Base-by-base conservation (phyloP, 2,113 vertebrate species). In the Agapornis roseicollis region DNA sequence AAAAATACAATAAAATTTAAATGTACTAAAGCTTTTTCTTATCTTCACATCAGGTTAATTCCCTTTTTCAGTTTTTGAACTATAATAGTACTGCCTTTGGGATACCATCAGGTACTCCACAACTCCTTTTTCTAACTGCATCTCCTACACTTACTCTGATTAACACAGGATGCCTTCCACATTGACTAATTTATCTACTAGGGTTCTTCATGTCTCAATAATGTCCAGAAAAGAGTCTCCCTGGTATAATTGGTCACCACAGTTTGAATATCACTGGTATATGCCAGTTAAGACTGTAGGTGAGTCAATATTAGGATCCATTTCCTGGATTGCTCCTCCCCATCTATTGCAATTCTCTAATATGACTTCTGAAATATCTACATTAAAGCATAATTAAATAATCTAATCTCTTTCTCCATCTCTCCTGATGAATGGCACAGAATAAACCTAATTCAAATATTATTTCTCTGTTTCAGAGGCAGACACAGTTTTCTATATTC, bases 371-470 rank as follows among this genome's bases (percentile, higher is more conserved):
- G 77, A 89, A 82, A 81, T 88, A 94, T 35, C 35, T 90, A 64
- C n/a, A 79, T 77, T 81, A 93, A 89, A 95, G 28, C 22, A 89
- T 22, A 89, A 76, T 85, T 87, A 79, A 87, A 95, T 80, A 89
- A 94, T 90, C 70, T 69, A 90, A 94, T 95, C 0, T 88, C 61
- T 84, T 86, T 84, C 55, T 94, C 64, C 24, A 56, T 93, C 61
- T 96, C 25, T 90, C 22, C 44, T 84, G 31, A n/a, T 13, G n/a
- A 93, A 91, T 61, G 53, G 42, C 44, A 86, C 49, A 78, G n/a
- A 89, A 93, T 77, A 91, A 96, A 95, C 93, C 71, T 94, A 96
- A 96, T 96, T 93, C 82, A 88, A 80, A 74, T 55, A 78, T 68
- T 87, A 77, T 94, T 80, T 80, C 41, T 85, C 25, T 82, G 23